Base-by-base conservation (phyloP, 2,113 vertebrate species). In the Columba janthina region DNA sequence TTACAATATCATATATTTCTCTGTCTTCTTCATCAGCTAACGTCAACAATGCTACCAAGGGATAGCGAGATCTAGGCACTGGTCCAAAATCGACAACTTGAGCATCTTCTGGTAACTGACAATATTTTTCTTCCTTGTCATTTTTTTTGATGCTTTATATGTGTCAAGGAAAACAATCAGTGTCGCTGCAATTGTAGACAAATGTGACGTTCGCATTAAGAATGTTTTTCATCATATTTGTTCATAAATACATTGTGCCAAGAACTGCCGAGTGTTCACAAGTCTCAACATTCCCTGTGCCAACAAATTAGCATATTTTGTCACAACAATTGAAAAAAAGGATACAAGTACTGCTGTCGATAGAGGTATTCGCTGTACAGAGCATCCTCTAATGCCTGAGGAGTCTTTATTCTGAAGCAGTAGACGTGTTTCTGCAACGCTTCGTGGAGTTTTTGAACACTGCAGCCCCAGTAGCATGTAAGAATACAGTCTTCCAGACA, bases 381-480 rank as follows among this genome's bases (percentile, higher is more conserved):
- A 16, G 98, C 98, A n/a, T 99, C 98, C 92, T 99, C 98, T 65
- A 99, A 91, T 1, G 97, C 97, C 36, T 96, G 97, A 0, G 98
- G 98, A 19, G 98, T 99, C 88, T 94, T 97, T 89, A 99, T 98
- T 74, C 97, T 95, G 79, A 95, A 97, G 66, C 97, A 97, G 10
- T 96, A 96, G 75, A 97, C 96, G 5, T 99, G 99, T 71, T 97
- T 97, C 96, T 98, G 98, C 83, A 99, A 97, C 0, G 98, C 98
- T 57, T 97, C 96, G 4, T 99, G 98, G n/a, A 99, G 94, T 29
- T 98, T 98, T 34, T 97, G 97, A 46, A 99, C 97, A 10, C 97
- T 98, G 96, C 99, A 99, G 51, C 99, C 99, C 99, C 99, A 99
- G 96, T 99, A 99, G 97, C 98, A 99, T 8, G 97, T 99, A 4